Evolutionary conservation across 2,113 vertebrate species (phyloP), one percentile per base, ranked within the genome.

Genomic region (Entosphenus tridentatus): DNA sequence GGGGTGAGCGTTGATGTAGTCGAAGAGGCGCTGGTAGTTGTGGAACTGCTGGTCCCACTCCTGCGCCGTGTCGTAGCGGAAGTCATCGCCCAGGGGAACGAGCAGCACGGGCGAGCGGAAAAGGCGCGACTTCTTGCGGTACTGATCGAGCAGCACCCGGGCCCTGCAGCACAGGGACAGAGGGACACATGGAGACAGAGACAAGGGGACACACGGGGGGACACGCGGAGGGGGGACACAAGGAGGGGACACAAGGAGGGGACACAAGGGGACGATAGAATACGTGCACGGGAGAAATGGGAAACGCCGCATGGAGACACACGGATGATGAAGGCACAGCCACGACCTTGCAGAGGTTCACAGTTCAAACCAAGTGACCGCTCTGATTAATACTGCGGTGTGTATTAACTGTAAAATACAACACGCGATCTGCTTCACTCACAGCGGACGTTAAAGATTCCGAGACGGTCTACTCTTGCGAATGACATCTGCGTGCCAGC

Each of bases 1-100:
- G 0, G 89, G 85, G 17, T 78, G 86, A 72, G 88, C 82, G 75
- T 90, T 96, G 81, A 98, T 88, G 76, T 88, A 96, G 79, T 98
- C 88, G 1, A 98, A 98, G 70, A 98, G 85, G 73, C 84, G 84
- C 81, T 96, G 92, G 76, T 98, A 98, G 78, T 93, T 98, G 57
- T 77, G 76, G 76, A 86, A 96, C 79, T 98, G 92, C 68, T 91
- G 89, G 1, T 98, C 92, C 92, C 90, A 98, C 72, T 98, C 93
- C 73, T 88, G 81, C 0, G 87, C 84, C 75, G 95, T 96, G 76
- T 96, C 93, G 0, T 91, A 96, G 68, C 92, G 90, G 76, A 98
- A 98, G 72, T 98, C 93, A 0, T 98, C 93, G 6, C 93, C 93
- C 73, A 98, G 79, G 0, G 93, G 93, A 70, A 96, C 81, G 10